Conservation (phyloP, 2,113 vertebrate genomes). For the Phalacrocorax carbo region DNA sequence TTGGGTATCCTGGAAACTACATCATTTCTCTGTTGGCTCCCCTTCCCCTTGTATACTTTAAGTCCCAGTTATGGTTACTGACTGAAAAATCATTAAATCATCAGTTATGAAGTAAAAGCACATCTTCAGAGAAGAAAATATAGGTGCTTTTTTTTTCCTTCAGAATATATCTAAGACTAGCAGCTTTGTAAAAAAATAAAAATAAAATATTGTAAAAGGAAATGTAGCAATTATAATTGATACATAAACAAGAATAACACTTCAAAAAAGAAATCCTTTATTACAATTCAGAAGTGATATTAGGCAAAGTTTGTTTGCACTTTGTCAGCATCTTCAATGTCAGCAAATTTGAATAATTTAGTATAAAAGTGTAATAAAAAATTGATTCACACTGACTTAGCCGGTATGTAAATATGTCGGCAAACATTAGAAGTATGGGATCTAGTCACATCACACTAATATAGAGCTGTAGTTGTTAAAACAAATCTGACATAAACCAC, state of each 20-base stretch:
- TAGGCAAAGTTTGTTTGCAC: background rate
- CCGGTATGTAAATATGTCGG: background rate
- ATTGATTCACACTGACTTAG: background rate
- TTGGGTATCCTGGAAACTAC: background rate
- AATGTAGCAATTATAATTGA: too few relatives aligned
- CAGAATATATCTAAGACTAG: too few relatives aligned
- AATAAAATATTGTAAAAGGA: too few relatives aligned
- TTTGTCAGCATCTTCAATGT: background rate
- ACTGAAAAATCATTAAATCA: background rate
- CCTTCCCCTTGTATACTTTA: background rate
- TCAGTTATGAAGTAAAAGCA: background rate
- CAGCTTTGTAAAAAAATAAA: too few relatives aligned
- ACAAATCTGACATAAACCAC: too few relatives aligned
- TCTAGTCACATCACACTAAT: too few relatives aligned
- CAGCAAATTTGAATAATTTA: background rate
- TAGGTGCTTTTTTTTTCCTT: accelerated
- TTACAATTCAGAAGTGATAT: too few relatives aligned
- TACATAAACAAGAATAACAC: too few relatives aligned
- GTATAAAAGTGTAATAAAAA: background rate
- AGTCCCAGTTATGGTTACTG: background rate
- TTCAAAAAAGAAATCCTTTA: too few relatives aligned
- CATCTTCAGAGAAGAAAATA: background rate
- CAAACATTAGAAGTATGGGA: background rate
- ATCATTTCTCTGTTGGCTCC: background rate
- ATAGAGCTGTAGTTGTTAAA: too few relatives aligned